These are phyloP conservation scores for Neogale vison DNA, from an alignment of 2,113 vertebrate species.

Conservation along the genomic window DNA sequence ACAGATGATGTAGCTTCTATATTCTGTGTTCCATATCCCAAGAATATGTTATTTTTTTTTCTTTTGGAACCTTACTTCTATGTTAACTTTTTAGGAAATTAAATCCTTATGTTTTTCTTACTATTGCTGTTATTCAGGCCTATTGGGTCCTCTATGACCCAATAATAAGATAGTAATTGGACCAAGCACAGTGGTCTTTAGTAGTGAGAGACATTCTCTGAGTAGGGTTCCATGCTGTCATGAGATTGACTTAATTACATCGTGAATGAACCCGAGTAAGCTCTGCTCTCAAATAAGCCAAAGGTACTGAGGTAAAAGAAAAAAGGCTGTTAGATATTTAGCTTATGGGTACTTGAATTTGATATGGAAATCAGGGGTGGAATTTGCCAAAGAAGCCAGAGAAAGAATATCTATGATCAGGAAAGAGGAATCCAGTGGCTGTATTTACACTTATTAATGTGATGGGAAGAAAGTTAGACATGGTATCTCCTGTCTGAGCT, in stretches of 20 bases:
- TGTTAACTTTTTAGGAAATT: conserved; percentile 10
- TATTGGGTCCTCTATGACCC: neutral
- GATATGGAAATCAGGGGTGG: neutral
- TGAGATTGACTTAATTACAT: neutral
- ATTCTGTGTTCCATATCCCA: neutral
- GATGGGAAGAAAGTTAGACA: neutral
- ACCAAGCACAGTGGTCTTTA: neutral
- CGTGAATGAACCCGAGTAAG: neutral
- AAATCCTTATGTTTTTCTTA: neutral
- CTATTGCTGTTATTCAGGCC: neutral
- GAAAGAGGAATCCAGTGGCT: neutral
- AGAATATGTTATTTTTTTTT: neutral
- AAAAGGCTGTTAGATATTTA: neutral
- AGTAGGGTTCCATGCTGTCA: neutral
- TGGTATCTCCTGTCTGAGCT: neutral
- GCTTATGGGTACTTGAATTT: neutral
- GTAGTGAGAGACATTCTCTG: neutral
- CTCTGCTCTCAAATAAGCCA: neutral
- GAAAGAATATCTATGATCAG: neutral
- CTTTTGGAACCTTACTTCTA: neutral
- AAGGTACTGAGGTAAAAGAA: neutral
- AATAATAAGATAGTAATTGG: neutral
- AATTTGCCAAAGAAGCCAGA: neutral
- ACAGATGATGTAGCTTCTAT: neutral
- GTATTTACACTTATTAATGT: neutral